Percentiles rank a stretch among this genome's conserved stretches.
These are phyloP conservation scores for Phataginus tetradactyla DNA, from an alignment of 2,797 vertebrate genomes.

Conservation along the genomic window DNA sequence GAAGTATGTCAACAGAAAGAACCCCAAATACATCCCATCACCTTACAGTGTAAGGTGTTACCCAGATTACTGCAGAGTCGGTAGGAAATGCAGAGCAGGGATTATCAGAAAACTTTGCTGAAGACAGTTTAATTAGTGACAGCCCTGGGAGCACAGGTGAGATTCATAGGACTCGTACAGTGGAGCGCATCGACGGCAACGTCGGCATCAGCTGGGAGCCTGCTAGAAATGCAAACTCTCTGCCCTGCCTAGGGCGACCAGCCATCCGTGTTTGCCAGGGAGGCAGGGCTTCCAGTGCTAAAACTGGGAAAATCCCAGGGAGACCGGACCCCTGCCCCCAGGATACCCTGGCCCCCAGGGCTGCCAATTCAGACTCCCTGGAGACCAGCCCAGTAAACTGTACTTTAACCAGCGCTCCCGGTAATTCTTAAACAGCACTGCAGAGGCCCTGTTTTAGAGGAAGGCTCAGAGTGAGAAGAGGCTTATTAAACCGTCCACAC, in stretches of 20 bases:
- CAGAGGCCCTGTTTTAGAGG: background rate
- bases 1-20: background rate
- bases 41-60: background rate
- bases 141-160: background rate
- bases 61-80: background rate
- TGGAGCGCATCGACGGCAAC: rapidly evolving
- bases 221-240: background rate
- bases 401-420: background rate
- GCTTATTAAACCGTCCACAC: no score
- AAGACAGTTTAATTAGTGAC: background rate
- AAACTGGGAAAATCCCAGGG: background rate
- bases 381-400: background rate
- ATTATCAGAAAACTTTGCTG: background rate
- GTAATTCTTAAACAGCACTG: background rate
- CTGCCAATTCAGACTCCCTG: background rate
- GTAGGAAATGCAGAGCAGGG: no score
- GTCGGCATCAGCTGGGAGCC: background rate
- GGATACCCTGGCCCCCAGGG: background rate
- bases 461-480: background rate
- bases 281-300: background rate
- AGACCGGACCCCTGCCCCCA: background rate
- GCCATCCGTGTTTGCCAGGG: background rate
- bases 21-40: background rate
- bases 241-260: no score
- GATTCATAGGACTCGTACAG: no score